Conservation (phyloP, 2,113 vertebrate species). For the Oryzias curvinotus region DNA sequence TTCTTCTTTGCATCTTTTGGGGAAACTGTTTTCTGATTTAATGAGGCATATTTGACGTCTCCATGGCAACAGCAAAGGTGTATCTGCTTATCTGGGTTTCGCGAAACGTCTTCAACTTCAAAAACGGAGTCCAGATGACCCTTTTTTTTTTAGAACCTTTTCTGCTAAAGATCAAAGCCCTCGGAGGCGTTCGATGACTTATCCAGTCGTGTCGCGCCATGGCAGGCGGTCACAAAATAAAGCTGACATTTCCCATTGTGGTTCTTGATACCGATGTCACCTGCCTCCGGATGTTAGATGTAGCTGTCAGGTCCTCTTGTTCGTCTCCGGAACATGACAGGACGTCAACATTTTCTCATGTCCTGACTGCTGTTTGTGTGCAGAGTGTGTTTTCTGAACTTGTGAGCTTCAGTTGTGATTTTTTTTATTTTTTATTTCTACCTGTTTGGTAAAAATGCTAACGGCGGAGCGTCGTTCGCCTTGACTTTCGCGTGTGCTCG, state of each 20-base stretch:
- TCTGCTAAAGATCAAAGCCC: too few species aligned
- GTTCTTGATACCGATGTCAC: conserved; percentile 6
- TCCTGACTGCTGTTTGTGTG: conserved; percentile 1
- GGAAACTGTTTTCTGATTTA: too few species aligned
- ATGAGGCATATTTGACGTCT: too few species aligned
- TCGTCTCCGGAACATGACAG: conserved; percentile 24
- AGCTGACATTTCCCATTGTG: conserved; percentile 7
- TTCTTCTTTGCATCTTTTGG: too few species aligned
- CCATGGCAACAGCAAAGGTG: too few species aligned
- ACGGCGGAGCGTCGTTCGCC: not conserved
- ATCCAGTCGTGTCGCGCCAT: not conserved
- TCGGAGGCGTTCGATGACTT: not conserved
- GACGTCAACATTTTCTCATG: not conserved
- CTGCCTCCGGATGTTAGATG: conserved; percentile 23
- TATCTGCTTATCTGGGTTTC: too few species aligned
- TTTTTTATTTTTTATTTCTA: not conserved
- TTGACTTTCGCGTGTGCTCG: not conserved
- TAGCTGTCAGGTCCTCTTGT: conserved; percentile 16
- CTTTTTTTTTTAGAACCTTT: too few species aligned
- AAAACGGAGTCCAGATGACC: too few species aligned
- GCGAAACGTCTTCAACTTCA: too few species aligned
- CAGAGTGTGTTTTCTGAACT: not conserved
- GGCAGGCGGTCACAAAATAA: not conserved
- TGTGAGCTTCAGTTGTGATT: not conserved
- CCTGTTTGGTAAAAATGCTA: not conserved